These are phyloP conservation scores for Ctenochaetus hawaiiensis DNA, from an alignment of 2,797 vertebrate species.

Conservation along the genomic window DNA sequence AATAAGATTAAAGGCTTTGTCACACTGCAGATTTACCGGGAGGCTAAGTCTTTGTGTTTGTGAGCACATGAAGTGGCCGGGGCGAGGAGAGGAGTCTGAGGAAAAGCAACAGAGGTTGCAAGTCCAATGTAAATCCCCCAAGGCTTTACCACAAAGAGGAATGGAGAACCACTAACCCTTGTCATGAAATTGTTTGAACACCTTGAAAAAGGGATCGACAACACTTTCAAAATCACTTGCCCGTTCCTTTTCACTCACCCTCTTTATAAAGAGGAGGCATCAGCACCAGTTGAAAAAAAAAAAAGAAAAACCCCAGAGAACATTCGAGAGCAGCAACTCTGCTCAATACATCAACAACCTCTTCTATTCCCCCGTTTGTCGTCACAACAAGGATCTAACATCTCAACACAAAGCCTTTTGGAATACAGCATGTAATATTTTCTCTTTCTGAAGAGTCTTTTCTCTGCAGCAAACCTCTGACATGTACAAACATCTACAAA, in stretches of 20 bases:
- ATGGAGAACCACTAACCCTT: conserved; percentile 31
- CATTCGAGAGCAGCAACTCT: conserved; percentile 51
- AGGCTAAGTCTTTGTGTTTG: conserved; percentile 53
- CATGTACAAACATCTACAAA: conserved; percentile 37
- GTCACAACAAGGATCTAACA: conserved; percentile 9
- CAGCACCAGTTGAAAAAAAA: conserved; percentile 61
- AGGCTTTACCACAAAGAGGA: conserved; percentile 45
- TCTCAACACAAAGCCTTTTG: conserved; percentile 28
- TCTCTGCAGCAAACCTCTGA: conserved; percentile 30
- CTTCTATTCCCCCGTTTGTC: conserved; percentile 7
- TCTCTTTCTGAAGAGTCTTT: conserved; percentile 6
- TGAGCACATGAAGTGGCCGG: conserved; percentile 44
- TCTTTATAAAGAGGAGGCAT: conserved; percentile 46
- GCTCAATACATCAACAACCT: conserved; percentile 22
- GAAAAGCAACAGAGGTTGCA: conserved; percentile 46
- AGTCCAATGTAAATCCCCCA: conserved; percentile 40
- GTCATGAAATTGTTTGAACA: conserved; percentile 50
- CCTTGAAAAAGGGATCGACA: conserved; percentile 56
- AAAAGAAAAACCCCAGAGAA: conserved; percentile 17
- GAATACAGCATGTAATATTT: conserved; percentile 15
- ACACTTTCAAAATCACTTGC: conserved; percentile 45
- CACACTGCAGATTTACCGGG: conserved; percentile 54
- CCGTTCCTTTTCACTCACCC: conserved; percentile 34
- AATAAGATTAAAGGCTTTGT: conserved; percentile 71
- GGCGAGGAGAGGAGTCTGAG: conserved; percentile 33